Conservation (phyloP, 1,140 invertebrate genomes). For the Nomia melanderi region DNA sequence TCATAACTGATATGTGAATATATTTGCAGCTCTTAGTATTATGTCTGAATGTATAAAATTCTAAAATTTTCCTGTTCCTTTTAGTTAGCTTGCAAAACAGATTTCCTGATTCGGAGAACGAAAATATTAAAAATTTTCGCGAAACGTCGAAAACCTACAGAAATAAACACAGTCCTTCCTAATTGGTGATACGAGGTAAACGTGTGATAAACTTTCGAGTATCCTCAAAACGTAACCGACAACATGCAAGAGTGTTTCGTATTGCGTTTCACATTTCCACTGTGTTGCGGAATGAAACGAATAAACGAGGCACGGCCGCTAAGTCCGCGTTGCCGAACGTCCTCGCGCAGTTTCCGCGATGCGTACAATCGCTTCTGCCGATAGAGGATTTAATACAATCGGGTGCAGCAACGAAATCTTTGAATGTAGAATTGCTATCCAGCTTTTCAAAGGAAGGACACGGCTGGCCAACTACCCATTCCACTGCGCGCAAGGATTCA, state of each 20-base stretch:
- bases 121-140: too few relatives aligned
- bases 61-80: too few relatives aligned
- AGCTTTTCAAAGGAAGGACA: constrained; percentile 32
- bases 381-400: constrained; percentile 37
- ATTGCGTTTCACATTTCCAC: neutral
- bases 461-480: constrained; percentile 11
- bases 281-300: constrained; percentile 12
- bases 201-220: neutral
- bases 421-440: constrained; percentile 16
- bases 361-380: constrained; percentile 9
- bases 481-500: constrained; percentile 18
- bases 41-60: too few relatives aligned
- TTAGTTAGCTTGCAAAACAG: too few relatives aligned
- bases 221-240: neutral
- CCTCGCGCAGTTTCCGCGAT: neutral
- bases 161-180: too few relatives aligned
- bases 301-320: neutral
- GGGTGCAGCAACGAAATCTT: constrained; percentile 33
- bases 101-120: too few relatives aligned
- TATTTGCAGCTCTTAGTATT: too few relatives aligned
- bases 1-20: too few relatives aligned
- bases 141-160: too few relatives aligned
- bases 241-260: neutral
- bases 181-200: too few relatives aligned
- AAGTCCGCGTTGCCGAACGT: neutral